Percentiles rank a stretch among this genome's conserved stretches.
These are phyloP conservation scores for Melitaea cinxia DNA, from an alignment of 1,140 invertebrate species.

Conservation along the genomic window DNA sequence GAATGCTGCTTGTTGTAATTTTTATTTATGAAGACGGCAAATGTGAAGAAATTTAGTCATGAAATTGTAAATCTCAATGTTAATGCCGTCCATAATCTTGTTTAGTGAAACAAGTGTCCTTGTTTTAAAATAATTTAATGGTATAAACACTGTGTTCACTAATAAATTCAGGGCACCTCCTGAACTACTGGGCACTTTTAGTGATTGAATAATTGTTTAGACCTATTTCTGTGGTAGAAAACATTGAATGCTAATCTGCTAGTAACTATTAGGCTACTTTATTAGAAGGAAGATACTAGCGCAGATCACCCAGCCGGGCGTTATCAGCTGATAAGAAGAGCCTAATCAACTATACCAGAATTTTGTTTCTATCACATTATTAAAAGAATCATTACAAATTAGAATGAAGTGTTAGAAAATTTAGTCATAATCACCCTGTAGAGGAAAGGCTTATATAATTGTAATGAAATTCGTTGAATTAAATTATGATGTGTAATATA, in stretches of 20 bases:
- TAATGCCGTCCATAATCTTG: slow-evolving; percentile 56
- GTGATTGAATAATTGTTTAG: too few relatives aligned
- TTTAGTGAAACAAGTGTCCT: slow-evolving; percentile 53
- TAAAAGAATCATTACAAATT: not conserved
- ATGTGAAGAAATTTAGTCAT: not conserved
- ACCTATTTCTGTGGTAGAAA: too few relatives aligned
- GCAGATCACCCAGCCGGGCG: too few relatives aligned
- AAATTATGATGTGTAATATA: slow-evolving; percentile 35
- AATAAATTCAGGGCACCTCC: slow-evolving; percentile 26
- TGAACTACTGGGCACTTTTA: too few relatives aligned
- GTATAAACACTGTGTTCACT: slow-evolving; percentile 58
- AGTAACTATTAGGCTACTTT: too few relatives aligned
- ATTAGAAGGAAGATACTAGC: too few relatives aligned
- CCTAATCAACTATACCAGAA: too few relatives aligned
- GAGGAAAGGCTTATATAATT: slow-evolving; percentile 43
- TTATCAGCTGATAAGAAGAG: too few relatives aligned
- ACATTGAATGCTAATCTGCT: too few relatives aligned
- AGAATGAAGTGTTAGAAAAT: slow-evolving; percentile 13
- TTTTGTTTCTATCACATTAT: too few relatives aligned
- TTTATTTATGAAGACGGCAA: not conserved
- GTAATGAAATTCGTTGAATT: slow-evolving; percentile 28
- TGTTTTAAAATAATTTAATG: slow-evolving; percentile 51
- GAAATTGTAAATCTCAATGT: slow-evolving; percentile 36
- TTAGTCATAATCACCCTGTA: slow-evolving; percentile 41
- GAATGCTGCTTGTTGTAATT: not conserved